Evolutionary conservation across 2,797 vertebrate genomes (phyloP), one percentile per base, ranked within the genome.

Genomic region (Cottoperca gobio): DNA sequence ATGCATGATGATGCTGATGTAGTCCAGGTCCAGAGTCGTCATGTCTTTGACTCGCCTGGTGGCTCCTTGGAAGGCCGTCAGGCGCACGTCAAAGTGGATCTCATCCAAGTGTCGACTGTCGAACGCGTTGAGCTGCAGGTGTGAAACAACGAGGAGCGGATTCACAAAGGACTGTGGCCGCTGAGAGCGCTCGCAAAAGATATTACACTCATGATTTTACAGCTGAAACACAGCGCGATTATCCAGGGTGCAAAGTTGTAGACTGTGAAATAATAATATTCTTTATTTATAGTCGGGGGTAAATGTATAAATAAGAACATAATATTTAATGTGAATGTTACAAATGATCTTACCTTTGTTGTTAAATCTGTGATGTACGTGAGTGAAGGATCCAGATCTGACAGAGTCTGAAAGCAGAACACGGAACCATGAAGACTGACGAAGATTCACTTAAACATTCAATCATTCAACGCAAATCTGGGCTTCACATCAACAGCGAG

Each of bases 51-150:
- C 86, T 7, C 73, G 84, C 43, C 86, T 88, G 26, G 91, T 93
- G 67, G 96, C 95, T 0, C 92, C 94, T 87, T 99, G 98, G 93
- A 99, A 99, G 0, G 96, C 95, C 4, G 93, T 86, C 55, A 99
- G 94, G 3, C 98, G 97, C 39, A 96, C 91, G 14, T 99, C 98
- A 0, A 97, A 99, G 92, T 98, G 81, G 3, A 99, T 94, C 73
- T 98, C 98, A 24, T 99, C 97, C 17, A 99, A 92, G 87, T 99
- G 98, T 14, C 96, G 94, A 62, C 95, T 95, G 91, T 99, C 97
- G 78, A 97, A 99, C 0, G 97, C 96, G 16, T 97, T 99, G 19
- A 99, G 92, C 98, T 99, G 39, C 5, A 23, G 89, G 67, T 49
- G 63, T 28, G 9, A 66, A 60, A 42, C 13, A 17, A 13, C 4